Percentiles rank a stretch among this genome's conserved stretches.
phyloP scores from a whole-genome alignment of 2,797 vertebrate genomes.

The Aselliscus stoliczkanus region DNA sequence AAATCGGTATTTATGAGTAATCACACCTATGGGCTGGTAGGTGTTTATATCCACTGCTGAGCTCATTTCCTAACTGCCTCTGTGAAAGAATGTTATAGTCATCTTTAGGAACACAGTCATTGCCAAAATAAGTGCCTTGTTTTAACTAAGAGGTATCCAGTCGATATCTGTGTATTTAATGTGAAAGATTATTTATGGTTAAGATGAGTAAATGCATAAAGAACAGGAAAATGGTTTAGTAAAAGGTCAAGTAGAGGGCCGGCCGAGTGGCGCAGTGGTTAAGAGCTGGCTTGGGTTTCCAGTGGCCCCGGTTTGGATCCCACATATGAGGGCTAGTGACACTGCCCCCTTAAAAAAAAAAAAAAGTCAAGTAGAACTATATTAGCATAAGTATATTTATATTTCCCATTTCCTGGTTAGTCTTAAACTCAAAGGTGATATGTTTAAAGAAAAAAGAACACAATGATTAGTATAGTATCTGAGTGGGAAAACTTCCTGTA shows the following conservation, averaged over 20 bases:
- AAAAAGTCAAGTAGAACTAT: conserved; percentile 11
- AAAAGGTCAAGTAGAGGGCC: conserved; percentile 15
- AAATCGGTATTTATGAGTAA: background rate
- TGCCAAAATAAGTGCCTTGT: background rate
- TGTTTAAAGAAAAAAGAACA: conserved; percentile 16
- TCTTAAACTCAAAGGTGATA: conserved; percentile 22
- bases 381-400: background rate
- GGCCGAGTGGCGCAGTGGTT: too few relatives aligned
- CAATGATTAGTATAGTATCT: background rate
- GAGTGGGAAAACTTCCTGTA: conserved; percentile 61
- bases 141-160: background rate
- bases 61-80: conserved; percentile 27
- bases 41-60: background rate
- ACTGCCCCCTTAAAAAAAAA: too few relatives aligned
- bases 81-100: background rate
- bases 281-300: too few relatives aligned
- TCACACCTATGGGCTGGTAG: background rate
- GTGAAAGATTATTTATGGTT: conserved; percentile 27
- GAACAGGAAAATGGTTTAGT: background rate
- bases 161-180: conserved; percentile 2
- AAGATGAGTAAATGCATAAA: conserved; percentile 48
- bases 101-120: background rate
- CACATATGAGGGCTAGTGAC: too few relatives aligned
- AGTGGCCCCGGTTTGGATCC: too few relatives aligned
- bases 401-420: conserved; percentile 13